Conservation (phyloP, 2,797 vertebrate genomes). For the Tauraco hartlaubi region DNA sequence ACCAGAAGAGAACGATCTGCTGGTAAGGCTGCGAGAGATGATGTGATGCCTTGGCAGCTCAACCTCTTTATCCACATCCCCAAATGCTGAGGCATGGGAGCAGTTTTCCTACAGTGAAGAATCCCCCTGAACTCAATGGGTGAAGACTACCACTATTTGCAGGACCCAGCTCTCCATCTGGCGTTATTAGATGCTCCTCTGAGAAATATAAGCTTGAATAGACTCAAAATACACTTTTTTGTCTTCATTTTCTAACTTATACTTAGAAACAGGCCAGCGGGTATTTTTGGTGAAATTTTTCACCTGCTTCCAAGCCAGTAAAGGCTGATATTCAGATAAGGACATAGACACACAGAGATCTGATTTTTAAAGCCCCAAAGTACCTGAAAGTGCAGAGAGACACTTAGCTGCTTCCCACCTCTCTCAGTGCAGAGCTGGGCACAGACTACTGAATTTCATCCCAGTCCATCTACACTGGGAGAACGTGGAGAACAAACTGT, state of each 20-base stretch:
- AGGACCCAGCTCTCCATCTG: not conserved
- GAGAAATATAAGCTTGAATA: not conserved
- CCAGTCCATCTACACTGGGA: not conserved
- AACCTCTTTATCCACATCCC: slow-evolving; percentile 72
- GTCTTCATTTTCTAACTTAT: not conserved
- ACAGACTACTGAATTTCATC: not conserved
- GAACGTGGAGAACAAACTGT: not conserved
- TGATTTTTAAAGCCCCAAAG: slow-evolving; percentile 37
- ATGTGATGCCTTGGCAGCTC: not conserved
- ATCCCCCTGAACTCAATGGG: accelerated
- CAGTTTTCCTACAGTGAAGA: not conserved
- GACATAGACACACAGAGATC: not conserved
- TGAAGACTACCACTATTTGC: not conserved
- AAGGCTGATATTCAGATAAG: not conserved
- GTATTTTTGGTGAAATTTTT: slow-evolving; percentile 1
- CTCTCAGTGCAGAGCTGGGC: not conserved
- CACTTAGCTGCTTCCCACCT: slow-evolving; percentile 58
- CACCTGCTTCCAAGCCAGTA: not conserved
- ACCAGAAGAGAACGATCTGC: not conserved
- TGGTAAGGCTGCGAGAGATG: not conserved
- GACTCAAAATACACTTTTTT: not conserved
- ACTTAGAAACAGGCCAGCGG: not conserved
- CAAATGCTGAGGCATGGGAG: not conserved
- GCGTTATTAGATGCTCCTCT: not conserved
- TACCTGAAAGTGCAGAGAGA: slow-evolving; percentile 67